These are phyloP conservation scores for Dermatemys mawii DNA, from an alignment of 2,113 vertebrate species.

Conservation along the genomic window DNA sequence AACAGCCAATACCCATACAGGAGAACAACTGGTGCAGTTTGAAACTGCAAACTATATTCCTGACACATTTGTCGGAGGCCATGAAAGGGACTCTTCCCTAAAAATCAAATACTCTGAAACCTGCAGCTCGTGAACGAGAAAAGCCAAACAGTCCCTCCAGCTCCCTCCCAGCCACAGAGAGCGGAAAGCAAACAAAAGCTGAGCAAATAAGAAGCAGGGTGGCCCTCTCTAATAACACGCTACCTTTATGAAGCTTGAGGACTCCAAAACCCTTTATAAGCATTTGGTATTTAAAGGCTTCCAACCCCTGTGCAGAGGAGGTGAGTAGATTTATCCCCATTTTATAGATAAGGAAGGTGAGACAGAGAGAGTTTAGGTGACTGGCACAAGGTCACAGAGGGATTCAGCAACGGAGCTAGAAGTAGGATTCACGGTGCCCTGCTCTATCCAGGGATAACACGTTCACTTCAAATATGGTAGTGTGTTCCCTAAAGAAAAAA, in stretches of 20 bases:
- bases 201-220: not conserved
- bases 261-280: not conserved
- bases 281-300: not conserved
- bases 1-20: not conserved
- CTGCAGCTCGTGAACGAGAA: not conserved
- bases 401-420: not conserved
- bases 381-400: not conserved
- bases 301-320: not conserved
- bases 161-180: not conserved
- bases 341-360: not conserved
- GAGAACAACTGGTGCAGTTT: not conserved
- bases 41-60: accelerated
- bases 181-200: not conserved
- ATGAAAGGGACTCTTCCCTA: not conserved
- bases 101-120: not conserved
- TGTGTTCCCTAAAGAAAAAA: not conserved
- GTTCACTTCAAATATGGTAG: not conserved
- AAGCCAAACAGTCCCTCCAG: not conserved
- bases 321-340: not conserved
- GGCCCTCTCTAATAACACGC: accelerated
- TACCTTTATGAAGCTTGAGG: not conserved
- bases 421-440: accelerated
- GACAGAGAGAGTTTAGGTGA: accelerated
- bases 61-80: not conserved
- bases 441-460: not conserved